A percentile compares a stretch with the other conserved stretches of the same genome.
Conservation (phyloP, 2,797 vertebrate species). For the Xenentodon cancila region DNA sequence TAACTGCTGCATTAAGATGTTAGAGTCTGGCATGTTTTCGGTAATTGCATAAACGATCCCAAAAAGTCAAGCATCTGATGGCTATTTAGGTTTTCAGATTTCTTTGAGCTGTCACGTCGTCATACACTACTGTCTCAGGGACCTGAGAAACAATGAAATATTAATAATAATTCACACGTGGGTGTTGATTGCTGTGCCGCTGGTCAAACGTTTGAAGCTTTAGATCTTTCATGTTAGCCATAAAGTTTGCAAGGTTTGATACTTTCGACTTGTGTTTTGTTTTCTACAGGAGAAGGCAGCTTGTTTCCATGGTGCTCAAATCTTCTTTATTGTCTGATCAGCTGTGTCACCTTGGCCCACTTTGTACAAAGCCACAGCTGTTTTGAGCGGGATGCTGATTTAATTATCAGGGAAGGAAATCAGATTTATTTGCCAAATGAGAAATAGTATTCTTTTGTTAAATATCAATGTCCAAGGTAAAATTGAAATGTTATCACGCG, state of each 20-base stretch:
- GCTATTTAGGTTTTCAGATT: no score
- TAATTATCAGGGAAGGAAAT: conserved; percentile 66
- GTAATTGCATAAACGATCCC: no score
- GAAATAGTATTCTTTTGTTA: conserved; percentile 62
- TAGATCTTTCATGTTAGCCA: background rate
- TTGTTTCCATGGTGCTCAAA: conserved; percentile 58
- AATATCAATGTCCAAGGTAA: conserved; percentile 53
- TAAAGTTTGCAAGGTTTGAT: background rate
- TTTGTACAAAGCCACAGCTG: conserved; percentile 61
- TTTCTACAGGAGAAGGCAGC: conserved; percentile 18
- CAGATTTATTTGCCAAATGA: conserved; percentile 56
- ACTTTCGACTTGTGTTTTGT: conserved; percentile 6
- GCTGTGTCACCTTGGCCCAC: conserved; percentile 75
- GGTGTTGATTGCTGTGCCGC: background rate
- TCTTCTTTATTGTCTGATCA: conserved; percentile 42
- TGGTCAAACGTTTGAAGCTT: background rate
- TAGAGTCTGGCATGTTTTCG: no score
- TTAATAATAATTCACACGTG: no score
- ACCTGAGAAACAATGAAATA: background rate
- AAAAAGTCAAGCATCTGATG: no score
- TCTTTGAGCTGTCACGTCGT: no score
- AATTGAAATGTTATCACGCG: conserved; percentile 46
- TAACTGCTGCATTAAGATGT: no score
- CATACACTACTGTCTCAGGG: no score
- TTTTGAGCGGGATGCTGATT: conserved; percentile 61